phyloP scores from a whole-genome alignment of 2,797 vertebrate species.

The Crocidura indochinensis region DNA sequence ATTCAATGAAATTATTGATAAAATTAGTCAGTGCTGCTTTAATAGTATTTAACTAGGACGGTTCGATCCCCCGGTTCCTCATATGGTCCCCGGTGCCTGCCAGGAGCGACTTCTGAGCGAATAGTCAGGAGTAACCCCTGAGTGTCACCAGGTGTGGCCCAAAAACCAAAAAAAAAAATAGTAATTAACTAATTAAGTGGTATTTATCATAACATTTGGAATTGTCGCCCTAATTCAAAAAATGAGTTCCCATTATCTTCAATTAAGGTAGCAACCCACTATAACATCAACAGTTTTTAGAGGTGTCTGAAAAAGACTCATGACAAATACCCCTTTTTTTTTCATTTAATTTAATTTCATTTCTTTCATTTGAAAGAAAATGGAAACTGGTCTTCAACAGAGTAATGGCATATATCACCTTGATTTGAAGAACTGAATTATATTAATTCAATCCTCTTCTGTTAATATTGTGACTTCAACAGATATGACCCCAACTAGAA shows the following conservation, averaged over 20 bases:
- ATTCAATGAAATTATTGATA: constrained; percentile 83
- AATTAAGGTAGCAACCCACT: constrained; percentile 28
- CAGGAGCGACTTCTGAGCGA: no score
- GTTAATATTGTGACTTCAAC: not conserved
- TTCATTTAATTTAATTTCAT: not conserved
- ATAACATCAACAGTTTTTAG: constrained; percentile 16
- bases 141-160: no score
- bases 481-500: not conserved
- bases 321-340: not conserved
- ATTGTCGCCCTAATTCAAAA: constrained; percentile 76
- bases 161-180: no score
- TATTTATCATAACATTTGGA: constrained; percentile 78
- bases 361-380: constrained; percentile 22
- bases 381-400: not conserved
- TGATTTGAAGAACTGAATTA: not conserved
- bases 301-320: not conserved
- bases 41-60: constrained; percentile 84
- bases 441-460: not conserved
- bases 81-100: no score
- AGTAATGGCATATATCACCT: not conserved
- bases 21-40: constrained; percentile 66
- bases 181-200: constrained; percentile 84
- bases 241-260: constrained; percentile 75
- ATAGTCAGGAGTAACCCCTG: no score
- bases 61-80: no score